phyloP scores from a whole-genome alignment of 2,888 invertebrate species.

The Gastracanthus pulcherrimus region DNA sequence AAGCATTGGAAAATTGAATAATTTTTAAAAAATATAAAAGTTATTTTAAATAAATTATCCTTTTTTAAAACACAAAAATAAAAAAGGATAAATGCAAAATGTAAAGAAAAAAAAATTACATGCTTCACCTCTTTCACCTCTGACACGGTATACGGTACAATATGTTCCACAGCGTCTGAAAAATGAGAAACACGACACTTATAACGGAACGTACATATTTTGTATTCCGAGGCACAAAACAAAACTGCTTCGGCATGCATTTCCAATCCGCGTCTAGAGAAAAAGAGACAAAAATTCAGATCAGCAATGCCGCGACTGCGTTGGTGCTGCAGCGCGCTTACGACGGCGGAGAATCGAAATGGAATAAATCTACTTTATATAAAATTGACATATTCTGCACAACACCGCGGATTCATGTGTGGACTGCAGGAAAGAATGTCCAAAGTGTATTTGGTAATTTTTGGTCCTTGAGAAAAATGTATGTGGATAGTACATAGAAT shows the following conservation, averaged over 20 bases:
- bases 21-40: too few relatives aligned
- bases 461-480: too few relatives aligned
- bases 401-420: neutral
- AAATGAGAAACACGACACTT: neutral
- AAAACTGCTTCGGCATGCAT: slow-evolving; percentile 6
- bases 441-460: too few relatives aligned
- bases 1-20: too few relatives aligned
- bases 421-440: neutral
- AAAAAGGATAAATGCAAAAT: too few relatives aligned
- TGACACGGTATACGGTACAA: neutral
- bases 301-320: neutral
- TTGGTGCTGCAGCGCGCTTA: neutral
- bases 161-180: neutral
- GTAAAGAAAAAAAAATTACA: too few relatives aligned
- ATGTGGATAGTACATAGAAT: neutral
- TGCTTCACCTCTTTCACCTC: too few relatives aligned
- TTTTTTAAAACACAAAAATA: too few relatives aligned
- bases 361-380: slow-evolving; percentile 20
- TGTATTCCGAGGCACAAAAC: neutral
- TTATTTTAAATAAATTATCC: too few relatives aligned
- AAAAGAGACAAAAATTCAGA: neutral
- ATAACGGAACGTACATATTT: neutral
- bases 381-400: neutral
- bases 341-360: neutral
- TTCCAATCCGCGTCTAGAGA: neutral